Evolutionary conservation across 2,797 vertebrate species (phyloP), one percentile per base, ranked within the genome.

Genomic region (Acropternis orthonyx): DNA sequence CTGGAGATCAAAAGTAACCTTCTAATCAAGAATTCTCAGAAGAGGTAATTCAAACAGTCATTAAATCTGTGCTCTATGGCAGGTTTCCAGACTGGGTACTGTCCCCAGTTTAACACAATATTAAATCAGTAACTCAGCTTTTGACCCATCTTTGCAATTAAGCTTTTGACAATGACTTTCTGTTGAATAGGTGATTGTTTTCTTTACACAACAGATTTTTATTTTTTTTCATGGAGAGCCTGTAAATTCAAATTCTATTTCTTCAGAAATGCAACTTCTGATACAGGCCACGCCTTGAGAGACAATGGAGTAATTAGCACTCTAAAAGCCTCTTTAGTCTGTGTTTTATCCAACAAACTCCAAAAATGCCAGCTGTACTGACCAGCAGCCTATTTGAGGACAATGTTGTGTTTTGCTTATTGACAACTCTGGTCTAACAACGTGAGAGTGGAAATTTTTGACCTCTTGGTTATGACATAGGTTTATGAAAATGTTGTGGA

Each of bases 1-100:
- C n/a, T 86, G 43, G n/a, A 86, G 46, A 84, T 68, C 49, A 68
- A 37, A 91, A 85, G 32, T 39, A 80, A 65, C 6, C n/a, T 74
- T 23, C 30, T 49, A 39, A 84, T 37, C 20, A 58, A 81, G 58
- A 90, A 58, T 77, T 95, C 34, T 80, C 2, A 4, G 76, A 75
- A 81, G 54, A 48, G 34, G 14, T 32, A 81, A 32, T 88, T 74
- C 41, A 72, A 76, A 76, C 49, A 54, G 24, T 27, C 66, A 67
- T 46, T 74, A 55, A 77, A 46, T 49, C 37, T 52, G 14, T 65
- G 62, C 8, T 58, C 12, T 39, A 0, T 85, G 89, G 48, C 73
- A 84, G 20, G 39, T 68, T 20, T 85, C 62, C 76, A 75, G 49
- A 12, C 19, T 75, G 46, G 12, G 11, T 23, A n/a, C 32, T 46